Evolutionary conservation across 2,113 vertebrate genomes (phyloP), one percentile per base, ranked within the genome.

Genomic region (Phaethon lepturus): DNA sequence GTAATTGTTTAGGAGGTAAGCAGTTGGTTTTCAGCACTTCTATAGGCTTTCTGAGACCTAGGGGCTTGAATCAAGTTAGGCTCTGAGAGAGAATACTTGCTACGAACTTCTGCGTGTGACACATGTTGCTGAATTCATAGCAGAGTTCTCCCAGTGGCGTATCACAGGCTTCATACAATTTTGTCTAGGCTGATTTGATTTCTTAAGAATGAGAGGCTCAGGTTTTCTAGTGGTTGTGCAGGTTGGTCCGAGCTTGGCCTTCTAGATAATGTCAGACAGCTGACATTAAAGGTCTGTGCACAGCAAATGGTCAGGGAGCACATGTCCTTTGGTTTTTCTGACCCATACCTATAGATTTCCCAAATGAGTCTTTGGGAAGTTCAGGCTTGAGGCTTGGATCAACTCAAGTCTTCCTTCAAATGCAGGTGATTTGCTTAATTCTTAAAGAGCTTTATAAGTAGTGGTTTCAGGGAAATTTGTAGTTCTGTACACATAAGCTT

Each of bases 81-180:
- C 18, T 60, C 11, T 58, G 22, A 77, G 55, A 66, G 60, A 68
- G 7, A 6, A 17, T 72, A 11, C 11, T 40, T n/a, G 25, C 38
- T 79, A 18, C 26, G 42, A 59, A 64, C 26, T 40, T 76, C 15
- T 60, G 14, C 19, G 1, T 52, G 7, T 55, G 29, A 20, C 13
- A 8, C 0, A 0, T 2, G 2, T 29, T 33, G 15, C 59, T 73
- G n/a, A 80, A 84, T 87, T 91, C 33, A 7, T 15, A 29, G 20
- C 17, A 33, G 33, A 50, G 35, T 56, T 29, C 12, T 91, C 17
- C 19, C 13, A 35, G 76, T 53, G 62, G 42, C 4, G 3, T 44
- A 44, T 31, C 58, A 19, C 83, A 72, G 38, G 17, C 9, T 88
- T 17, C 52, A 1, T 47, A 14, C 19, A 56, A 6, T 56, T 88